Evolutionary conservation across 2,888 invertebrate genomes (phyloP).

Genomic region (Lycia hirtaria): DNA sequence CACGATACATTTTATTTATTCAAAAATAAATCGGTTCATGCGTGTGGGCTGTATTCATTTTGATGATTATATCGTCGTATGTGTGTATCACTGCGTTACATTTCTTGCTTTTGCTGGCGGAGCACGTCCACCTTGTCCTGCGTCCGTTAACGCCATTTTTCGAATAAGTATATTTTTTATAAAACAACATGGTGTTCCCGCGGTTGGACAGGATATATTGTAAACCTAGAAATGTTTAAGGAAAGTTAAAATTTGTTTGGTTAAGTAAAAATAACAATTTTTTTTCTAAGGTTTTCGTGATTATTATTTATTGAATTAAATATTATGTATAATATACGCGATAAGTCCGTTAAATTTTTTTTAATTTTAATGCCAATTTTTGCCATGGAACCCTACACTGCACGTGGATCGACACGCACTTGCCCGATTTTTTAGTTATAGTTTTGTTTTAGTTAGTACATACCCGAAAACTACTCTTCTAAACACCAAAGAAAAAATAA

Average conservation of each 20-base stretch:
- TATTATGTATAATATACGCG: no score
- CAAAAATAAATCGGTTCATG: slow-evolving; percentile 8
- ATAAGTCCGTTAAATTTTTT: no score
- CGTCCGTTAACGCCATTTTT: slow-evolving; percentile 1
- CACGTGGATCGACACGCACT: no score
- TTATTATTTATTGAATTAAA: no score
- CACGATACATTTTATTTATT: no score
- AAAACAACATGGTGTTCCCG: slow-evolving; percentile 8
- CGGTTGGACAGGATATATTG: slow-evolving; percentile 4
- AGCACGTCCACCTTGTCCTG: slow-evolving; percentile 18
- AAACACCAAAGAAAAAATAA: no score
- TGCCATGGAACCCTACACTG: no score
- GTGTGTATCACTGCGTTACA: slow-evolving; percentile 18
- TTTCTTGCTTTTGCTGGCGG: slow-evolving; percentile 6
- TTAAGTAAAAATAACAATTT: background rate
- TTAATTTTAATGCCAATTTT: no score
- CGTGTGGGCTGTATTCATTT: slow-evolving; percentile 7
- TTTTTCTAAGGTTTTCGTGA: no score
- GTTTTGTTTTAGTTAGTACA: no score
- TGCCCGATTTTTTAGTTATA: no score
- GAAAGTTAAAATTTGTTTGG: background rate
- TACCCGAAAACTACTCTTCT: no score
- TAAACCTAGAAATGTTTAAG: background rate
- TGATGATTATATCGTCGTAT: slow-evolving; percentile 4
- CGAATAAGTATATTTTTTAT: slow-evolving; percentile 3